Evolutionary conservation across 2,113 vertebrate genomes (phyloP).

Genomic region (Isichthys henryi): DNA sequence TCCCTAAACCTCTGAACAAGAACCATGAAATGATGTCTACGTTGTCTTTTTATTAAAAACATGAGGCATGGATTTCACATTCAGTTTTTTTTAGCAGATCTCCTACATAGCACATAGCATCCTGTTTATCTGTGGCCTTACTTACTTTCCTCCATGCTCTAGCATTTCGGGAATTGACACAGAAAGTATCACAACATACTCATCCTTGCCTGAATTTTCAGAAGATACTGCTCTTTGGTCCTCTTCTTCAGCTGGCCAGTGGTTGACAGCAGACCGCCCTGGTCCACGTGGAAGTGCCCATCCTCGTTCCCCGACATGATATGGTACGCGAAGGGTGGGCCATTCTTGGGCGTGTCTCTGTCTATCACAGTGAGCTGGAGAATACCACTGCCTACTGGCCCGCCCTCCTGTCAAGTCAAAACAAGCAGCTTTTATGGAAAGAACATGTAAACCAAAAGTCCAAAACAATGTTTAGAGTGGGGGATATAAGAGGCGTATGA

Average conservation of each 20-base stretch:
- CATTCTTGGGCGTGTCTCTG: slow-evolving; percentile 81
- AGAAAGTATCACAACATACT: neutral
- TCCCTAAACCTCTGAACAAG: neutral
- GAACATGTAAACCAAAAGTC: no score
- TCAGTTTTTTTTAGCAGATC: neutral
- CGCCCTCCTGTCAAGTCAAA: slow-evolving; percentile 69
- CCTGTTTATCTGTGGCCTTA: neutral
- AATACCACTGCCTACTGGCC: slow-evolving; percentile 69
- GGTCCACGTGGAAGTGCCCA: slow-evolving; percentile 74
- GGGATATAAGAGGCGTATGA: neutral
- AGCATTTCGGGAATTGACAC: neutral
- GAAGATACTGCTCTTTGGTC: slow-evolving; percentile 65
- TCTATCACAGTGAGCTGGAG: slow-evolving; percentile 81
- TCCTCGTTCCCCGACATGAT: slow-evolving; percentile 80
- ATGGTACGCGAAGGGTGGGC: slow-evolving; percentile 78
- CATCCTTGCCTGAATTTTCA: slow-evolving; percentile 79
- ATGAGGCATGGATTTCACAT: neutral
- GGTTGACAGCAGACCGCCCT: slow-evolving; percentile 79
- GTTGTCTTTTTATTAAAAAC: neutral
- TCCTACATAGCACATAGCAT: neutral
- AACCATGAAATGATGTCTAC: no score
- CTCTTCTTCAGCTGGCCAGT: slow-evolving; percentile 63
- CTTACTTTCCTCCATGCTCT: neutral
- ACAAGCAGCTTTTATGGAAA: neutral
- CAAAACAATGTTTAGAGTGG: neutral